Conservation (phyloP, 2,113 vertebrate genomes). For the Carassius auratus region DNA sequence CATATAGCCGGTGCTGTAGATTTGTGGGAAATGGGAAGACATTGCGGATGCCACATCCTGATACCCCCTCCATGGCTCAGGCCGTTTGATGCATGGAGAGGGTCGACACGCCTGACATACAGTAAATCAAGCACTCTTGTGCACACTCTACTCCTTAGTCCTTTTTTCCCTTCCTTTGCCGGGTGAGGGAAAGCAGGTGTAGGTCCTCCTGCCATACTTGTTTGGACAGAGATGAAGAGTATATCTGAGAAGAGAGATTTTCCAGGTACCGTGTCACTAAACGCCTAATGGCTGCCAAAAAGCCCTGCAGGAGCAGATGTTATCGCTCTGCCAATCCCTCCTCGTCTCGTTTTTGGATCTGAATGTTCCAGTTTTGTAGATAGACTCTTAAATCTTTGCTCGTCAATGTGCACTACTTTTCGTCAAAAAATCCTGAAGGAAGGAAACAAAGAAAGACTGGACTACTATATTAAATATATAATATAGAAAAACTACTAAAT, state of each 20-base stretch:
- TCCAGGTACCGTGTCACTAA: constrained; percentile 18
- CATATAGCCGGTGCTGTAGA: constrained; percentile 11
- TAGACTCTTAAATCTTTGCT: background rate
- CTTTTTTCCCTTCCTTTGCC: background rate
- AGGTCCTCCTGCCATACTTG: constrained; percentile 21
- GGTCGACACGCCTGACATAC: constrained; percentile 43
- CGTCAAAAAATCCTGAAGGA: too few relatives aligned
- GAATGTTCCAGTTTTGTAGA: too few relatives aligned
- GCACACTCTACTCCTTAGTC: constrained; percentile 33
- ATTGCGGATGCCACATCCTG: constrained; percentile 15
- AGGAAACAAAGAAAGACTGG: too few relatives aligned
- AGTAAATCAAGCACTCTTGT: constrained; percentile 48
- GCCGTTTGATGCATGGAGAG: constrained; percentile 45
- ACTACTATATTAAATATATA: background rate
- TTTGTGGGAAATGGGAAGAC: constrained; percentile 41
- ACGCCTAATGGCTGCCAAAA: constrained; percentile 36
- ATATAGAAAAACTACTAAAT: background rate
- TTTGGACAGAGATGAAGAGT: constrained; percentile 47
- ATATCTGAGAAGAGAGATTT: constrained; percentile 38
- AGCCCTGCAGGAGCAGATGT: constrained; percentile 33
- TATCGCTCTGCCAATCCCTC: background rate
- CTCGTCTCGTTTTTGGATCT: background rate
- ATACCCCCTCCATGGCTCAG: constrained; percentile 32
- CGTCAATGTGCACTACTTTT: background rate
- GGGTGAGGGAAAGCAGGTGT: constrained; percentile 42